Conservation (phyloP, 2,888 invertebrate genomes). For the Lasius fuliginosus region DNA sequence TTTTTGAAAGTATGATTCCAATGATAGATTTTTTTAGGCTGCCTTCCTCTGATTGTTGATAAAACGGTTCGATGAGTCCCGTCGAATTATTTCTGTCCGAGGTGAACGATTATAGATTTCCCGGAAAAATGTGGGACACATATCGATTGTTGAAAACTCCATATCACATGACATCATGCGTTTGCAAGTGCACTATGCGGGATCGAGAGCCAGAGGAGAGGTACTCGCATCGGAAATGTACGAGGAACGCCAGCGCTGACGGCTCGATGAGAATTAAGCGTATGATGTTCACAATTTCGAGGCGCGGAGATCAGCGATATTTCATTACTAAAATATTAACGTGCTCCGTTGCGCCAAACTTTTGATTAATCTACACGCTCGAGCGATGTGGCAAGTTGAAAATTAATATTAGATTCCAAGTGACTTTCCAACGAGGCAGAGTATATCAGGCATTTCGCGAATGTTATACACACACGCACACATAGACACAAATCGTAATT, state of each 20-base stretch:
- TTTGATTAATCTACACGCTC: conserved; percentile 42
- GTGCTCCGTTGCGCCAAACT: conserved; percentile 29
- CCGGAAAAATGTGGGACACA: conserved; percentile 13
- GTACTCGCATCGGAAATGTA: conserved; percentile 45
- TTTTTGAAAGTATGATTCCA: background rate
- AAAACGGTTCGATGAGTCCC: background rate
- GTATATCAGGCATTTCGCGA: background rate
- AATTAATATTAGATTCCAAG: conserved; percentile 46
- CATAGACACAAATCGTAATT: conserved; percentile 12
- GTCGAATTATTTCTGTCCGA: conserved; percentile 18
- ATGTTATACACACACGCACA: background rate
- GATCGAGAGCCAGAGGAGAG: conserved; percentile 11
- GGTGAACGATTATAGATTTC: conserved; percentile 22
- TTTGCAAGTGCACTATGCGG: conserved; percentile 35
- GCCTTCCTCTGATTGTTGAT: background rate
- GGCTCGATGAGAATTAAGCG: conserved; percentile 42
- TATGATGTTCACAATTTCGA: conserved; percentile 48
- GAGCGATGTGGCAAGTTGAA: conserved; percentile 21
- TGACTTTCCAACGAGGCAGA: background rate
- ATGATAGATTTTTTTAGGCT: background rate
- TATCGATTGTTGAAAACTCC: conserved; percentile 44
- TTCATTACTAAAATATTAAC: conserved; percentile 54
- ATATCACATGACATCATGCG: conserved; percentile 36
- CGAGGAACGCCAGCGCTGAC: conserved; percentile 42
- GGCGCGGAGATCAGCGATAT: conserved; percentile 36